Conservation (phyloP, 1,140 invertebrate genomes). For the Cydia strobilella region DNA sequence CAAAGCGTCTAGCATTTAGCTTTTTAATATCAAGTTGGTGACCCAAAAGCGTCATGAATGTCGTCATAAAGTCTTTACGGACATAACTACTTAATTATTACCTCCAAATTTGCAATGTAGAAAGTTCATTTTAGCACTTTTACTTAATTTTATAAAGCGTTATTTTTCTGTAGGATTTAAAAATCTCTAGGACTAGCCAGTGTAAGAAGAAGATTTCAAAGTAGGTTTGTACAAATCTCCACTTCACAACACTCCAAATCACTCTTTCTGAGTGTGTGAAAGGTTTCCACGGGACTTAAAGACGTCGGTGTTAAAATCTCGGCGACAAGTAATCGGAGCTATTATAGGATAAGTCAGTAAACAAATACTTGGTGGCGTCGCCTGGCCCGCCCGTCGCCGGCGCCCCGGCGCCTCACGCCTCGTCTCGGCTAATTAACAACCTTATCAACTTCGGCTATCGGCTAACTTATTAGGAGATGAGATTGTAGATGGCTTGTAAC, state of each 20-base stretch:
- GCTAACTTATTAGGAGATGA: conserved; percentile 18
- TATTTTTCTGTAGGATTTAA: too few species aligned
- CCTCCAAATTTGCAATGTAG: too few species aligned
- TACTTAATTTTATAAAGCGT: too few species aligned
- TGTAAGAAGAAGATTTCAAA: too few species aligned
- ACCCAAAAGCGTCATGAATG: too few species aligned
- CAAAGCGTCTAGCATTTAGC: too few species aligned
- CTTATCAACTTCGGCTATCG: conserved; percentile 32
- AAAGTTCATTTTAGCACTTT: too few species aligned
- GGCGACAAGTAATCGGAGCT: background rate
- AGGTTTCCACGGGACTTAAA: background rate
- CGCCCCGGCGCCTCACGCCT: conserved; percentile 12
- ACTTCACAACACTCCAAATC: background rate
- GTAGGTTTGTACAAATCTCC: too few species aligned
- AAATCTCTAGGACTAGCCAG: too few species aligned
- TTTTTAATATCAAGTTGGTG: too few species aligned
- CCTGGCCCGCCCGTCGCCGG: background rate
- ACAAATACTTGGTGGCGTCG: conserved; percentile 26
- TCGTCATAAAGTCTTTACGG: too few species aligned
- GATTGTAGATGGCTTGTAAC: conserved; percentile 2
- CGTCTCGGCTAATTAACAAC: conserved; percentile 26
- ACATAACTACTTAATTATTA: too few species aligned
- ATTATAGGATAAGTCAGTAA: conserved; percentile 28
- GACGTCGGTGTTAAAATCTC: background rate
- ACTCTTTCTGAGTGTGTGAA: background rate